Conservation (phyloP, 2,797 vertebrate genomes). For the Thripadectes ignobilis region DNA sequence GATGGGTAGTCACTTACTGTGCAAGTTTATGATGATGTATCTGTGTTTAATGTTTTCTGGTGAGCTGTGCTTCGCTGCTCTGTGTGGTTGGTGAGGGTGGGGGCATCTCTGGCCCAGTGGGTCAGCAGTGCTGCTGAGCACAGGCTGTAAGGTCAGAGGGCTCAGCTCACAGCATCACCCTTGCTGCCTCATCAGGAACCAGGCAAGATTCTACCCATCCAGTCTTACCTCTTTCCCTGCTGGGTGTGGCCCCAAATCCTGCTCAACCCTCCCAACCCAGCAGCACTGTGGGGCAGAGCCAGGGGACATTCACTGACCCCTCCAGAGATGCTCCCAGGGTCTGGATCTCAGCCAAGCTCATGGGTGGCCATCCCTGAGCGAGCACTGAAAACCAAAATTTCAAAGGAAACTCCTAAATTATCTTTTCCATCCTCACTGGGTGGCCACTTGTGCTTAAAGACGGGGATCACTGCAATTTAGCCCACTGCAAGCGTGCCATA, state of each 20-base stretch:
- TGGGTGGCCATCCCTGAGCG: neutral
- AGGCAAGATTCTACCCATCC: neutral
- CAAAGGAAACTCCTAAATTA: neutral
- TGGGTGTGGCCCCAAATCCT: too few relatives aligned
- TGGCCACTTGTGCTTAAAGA: neutral
- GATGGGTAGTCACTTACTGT: neutral
- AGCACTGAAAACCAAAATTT: neutral
- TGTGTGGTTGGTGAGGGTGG: neutral
- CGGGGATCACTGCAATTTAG: neutral
- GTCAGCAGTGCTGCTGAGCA: neutral
- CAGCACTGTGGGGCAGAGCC: neutral
- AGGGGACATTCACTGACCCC: neutral
- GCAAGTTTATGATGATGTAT: fast-evolving
- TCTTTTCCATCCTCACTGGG: neutral
- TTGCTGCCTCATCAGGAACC: neutral
- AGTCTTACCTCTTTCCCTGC: fast-evolving
- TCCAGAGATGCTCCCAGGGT: neutral
- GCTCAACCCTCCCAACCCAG: neutral
- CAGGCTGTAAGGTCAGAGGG: neutral
- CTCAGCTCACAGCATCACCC: neutral
- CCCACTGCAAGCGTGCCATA: neutral
- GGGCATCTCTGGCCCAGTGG: neutral
- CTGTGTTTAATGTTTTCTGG: neutral
- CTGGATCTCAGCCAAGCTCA: neutral
- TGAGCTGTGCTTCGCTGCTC: neutral